Percentiles rank a stretch among this genome's conserved stretches.
These are phyloP conservation scores for Drosophila glabriapex DNA, from an alignment of 2,888 invertebrate species.

Conservation along the genomic window DNA sequence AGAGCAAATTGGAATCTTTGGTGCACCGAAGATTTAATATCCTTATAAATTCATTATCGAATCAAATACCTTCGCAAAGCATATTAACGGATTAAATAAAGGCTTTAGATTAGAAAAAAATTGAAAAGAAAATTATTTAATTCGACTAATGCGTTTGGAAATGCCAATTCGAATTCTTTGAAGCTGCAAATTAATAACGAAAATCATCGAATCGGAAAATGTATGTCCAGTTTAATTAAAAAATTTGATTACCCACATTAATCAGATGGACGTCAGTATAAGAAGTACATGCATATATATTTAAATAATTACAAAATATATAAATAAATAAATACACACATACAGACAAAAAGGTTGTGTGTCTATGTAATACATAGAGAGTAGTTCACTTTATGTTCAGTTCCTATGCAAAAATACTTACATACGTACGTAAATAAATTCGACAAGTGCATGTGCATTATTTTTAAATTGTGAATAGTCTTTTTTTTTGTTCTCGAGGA, in stretches of 20 bases:
- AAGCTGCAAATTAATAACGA: neutral
- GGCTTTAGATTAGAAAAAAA: neutral
- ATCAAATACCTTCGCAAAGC: neutral
- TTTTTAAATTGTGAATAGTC: slow-evolving; percentile 71
- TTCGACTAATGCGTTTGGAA: neutral
- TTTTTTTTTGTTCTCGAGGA: slow-evolving; percentile 46
- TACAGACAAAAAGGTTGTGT: slow-evolving; percentile 8
- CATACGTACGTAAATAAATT: slow-evolving; percentile 39
- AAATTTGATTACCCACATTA: neutral
- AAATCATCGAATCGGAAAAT: neutral
- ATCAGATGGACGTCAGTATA: neutral
- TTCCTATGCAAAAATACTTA: slow-evolving; percentile 25
- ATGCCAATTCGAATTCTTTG: neutral
- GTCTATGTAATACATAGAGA: slow-evolving; percentile 23
- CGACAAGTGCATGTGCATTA: slow-evolving; percentile 71
- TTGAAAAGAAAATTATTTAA: neutral
- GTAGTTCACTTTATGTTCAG: slow-evolving; percentile 30
- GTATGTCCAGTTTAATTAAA: neutral
- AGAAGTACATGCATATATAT: neutral
- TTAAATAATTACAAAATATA: slow-evolving; percentile 19
- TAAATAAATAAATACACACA: slow-evolving; percentile 4
- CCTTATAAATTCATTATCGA: neutral
- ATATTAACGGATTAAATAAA: neutral
- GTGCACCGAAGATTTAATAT: neutral
- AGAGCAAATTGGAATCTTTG: neutral